phyloP scores from a whole-genome alignment of 2,113 vertebrate species.

The Calcarius ornatus region DNA sequence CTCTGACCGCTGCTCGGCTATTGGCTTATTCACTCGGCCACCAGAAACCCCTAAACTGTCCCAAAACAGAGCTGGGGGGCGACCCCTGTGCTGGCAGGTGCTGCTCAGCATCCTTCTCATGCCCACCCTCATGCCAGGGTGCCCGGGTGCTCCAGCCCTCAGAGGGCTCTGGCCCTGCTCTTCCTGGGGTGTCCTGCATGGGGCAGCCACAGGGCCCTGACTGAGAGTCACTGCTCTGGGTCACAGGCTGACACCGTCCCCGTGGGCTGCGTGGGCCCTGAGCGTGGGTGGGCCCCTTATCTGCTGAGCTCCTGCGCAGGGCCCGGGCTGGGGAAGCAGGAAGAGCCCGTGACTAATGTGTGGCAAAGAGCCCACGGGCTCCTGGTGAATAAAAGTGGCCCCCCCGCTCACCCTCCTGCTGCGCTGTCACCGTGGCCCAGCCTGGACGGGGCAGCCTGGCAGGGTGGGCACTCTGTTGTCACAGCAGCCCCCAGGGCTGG shows the following conservation, averaged over 20 bases:
- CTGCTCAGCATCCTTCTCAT: neutral
- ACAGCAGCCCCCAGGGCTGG: accelerated
- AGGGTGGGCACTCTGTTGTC: neutral
- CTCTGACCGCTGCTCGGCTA: neutral
- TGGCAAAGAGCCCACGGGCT: conserved; percentile 5
- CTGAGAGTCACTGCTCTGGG: neutral
- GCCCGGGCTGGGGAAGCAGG: conserved; percentile 44
- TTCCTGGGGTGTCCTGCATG: neutral
- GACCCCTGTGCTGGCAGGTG: neutral
- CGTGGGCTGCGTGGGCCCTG: accelerated
- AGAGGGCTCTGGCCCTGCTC: neutral
- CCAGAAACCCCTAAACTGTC: neutral
- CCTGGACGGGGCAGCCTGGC: neutral
- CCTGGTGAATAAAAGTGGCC: neutral
- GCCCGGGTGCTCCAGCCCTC: neutral
- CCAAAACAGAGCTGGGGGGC: neutral
- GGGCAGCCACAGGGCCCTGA: neutral
- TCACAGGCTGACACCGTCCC: neutral
- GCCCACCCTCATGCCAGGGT: neutral
- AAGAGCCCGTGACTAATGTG: conserved; percentile 38
- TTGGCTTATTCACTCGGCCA: neutral
- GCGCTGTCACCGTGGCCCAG: accelerated
- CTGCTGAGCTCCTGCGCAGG: neutral
- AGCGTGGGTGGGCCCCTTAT: neutral
- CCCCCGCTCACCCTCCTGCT: accelerated